phyloP scores from a whole-genome alignment of 2,797 vertebrate genomes.

The Coranthus polyacanthus region DNA sequence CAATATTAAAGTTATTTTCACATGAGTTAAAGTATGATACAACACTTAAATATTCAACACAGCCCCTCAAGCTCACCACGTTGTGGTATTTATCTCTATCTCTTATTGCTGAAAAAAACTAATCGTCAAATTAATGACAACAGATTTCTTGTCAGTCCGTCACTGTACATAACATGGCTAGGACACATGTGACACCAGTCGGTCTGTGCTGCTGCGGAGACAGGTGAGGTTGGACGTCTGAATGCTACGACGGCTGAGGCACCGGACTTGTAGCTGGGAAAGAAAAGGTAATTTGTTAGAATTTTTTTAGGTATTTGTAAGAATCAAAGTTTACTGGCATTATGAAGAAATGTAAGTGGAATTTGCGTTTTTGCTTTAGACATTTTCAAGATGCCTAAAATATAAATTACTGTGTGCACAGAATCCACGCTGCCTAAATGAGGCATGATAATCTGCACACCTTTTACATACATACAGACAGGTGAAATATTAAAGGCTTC shows the following conservation, averaged over 20 bases:
- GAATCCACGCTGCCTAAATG: too few species aligned
- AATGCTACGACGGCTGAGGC: slow-evolving; percentile 73
- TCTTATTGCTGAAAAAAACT: neutral
- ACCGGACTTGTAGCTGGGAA: slow-evolving; percentile 62
- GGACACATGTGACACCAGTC: slow-evolving; percentile 6
- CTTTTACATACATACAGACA: neutral
- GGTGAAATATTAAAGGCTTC: too few species aligned
- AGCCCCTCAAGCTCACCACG: neutral
- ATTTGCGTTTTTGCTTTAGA: neutral
- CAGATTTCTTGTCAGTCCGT: slow-evolving; percentile 3
- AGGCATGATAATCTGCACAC: neutral
- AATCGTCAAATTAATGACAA: slow-evolving; percentile 21
- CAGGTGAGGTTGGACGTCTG: slow-evolving; percentile 2
- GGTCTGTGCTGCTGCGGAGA: slow-evolving; percentile 20
- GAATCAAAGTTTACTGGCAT: neutral
- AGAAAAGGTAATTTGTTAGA: slow-evolving; percentile 18
- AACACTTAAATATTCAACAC: slow-evolving; percentile 26
- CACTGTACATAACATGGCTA: slow-evolving; percentile 4
- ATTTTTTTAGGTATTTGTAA: slow-evolving; percentile 8
- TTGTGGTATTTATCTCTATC: neutral
- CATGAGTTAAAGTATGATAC: neutral
- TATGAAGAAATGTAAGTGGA: too few species aligned
- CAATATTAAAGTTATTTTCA: slow-evolving; percentile 32
- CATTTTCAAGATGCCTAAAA: neutral
- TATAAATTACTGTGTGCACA: neutral